Evolutionary conservation across 2,797 vertebrate species (phyloP).

Genomic region (Crax fasciolata): DNA sequence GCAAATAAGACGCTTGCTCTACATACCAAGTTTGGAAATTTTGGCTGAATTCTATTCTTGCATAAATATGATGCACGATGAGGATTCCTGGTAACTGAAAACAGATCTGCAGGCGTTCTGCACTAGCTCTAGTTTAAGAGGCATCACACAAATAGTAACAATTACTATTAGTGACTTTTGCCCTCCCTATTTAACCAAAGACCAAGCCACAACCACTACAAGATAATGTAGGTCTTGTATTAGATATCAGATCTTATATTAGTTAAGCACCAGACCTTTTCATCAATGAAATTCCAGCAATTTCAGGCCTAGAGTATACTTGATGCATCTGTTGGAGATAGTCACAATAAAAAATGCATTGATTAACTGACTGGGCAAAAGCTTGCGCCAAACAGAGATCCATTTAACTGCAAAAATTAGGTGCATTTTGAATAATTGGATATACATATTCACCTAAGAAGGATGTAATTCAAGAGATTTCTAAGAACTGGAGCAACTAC

Average conservation of each 20-base stretch:
- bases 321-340: background rate
- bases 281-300: background rate
- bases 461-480: background rate
- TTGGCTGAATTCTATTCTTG: background rate
- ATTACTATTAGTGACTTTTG: background rate
- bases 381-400: background rate
- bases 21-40: constrained; percentile 23
- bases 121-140: background rate
- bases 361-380: constrained; percentile 3
- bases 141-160: background rate
- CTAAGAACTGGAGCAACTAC: background rate
- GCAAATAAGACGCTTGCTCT: constrained; percentile 17
- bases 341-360: background rate
- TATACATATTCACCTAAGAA: background rate
- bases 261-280: background rate
- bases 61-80: background rate
- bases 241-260: background rate
- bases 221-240: background rate
- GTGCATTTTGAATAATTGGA: background rate
- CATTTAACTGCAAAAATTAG: constrained; percentile 7
- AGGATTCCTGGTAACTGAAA: constrained; percentile 21
- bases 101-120: background rate
- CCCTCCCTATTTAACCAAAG: background rate
- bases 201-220: background rate
- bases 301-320: background rate